Evolutionary conservation across 2,113 vertebrate species (phyloP), one percentile per base, ranked within the genome.

Genomic region (Bombycilla garrulus): DNA sequence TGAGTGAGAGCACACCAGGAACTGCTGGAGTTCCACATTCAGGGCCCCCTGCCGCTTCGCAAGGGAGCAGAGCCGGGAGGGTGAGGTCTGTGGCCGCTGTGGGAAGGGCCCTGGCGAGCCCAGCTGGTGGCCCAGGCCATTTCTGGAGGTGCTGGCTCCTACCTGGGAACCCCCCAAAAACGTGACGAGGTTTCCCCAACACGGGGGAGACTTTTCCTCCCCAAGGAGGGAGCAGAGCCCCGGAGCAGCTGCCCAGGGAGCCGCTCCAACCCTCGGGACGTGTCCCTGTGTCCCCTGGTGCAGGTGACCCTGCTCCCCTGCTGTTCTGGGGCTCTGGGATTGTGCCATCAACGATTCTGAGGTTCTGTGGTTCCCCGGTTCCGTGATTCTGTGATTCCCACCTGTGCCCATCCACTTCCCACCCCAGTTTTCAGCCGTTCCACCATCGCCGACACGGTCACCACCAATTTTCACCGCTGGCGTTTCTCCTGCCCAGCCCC

Each of bases 271-370:
- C n/a, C 24, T 28, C 53, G 29, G 61, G 78, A 21, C 0, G 0
- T n/a, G 77, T 73, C 51, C 44, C 10, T 16, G 28, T 17, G 28
- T 25, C 60, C 21, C 45, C 58, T 66, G 26, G 26, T 28, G 44
- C 53, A 22, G 26, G 31, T 65, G 21, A 4, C 47, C 24, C 50
- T 15, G 16, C 7, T 58, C 12, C 19, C 23, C 38, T 2, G 1
- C n/a, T 15, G 0, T 8, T 4, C 24, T 0, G 4, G 31, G 66
- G 2, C 9, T 25, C 56, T 21, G 74, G 1, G 18, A 6, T 2
- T 21, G 14, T 31, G 28, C 2, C 15, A 8, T 24, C 36, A 2
- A 11, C 19, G 21, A 11, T 40, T 33, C 10, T 12, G 57, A 4
- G 9, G 4, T 31, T 28, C 23, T 9, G 6, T 22, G 14, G 6